Conservation (phyloP, 2,113 vertebrate species). For the Ariopsis seemanni region DNA sequence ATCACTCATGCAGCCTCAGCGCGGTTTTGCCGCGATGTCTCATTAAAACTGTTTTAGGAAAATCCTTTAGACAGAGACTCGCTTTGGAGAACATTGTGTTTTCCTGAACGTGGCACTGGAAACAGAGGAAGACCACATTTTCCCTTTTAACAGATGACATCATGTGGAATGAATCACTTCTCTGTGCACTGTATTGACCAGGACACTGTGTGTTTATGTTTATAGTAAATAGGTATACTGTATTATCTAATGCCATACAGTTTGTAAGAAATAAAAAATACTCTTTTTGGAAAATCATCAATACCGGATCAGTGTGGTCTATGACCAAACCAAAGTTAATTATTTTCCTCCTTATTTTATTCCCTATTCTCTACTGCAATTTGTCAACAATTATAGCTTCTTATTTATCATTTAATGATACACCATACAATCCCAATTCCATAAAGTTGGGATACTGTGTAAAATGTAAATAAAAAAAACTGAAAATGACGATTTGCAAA, state of each 20-base stretch:
- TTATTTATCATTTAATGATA: background rate
- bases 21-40: background rate
- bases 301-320: background rate
- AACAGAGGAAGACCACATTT: constrained; percentile 68
- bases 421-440: background rate
- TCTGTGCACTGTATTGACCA: background rate
- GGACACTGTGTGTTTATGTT: constrained; percentile 20
- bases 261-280: background rate
- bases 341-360: background rate
- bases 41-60: background rate
- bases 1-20: background rate
- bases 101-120: constrained; percentile 68
- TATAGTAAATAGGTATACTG: constrained; percentile 23
- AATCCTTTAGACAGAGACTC: constrained; percentile 14
- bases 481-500: too few relatives aligned
- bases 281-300: background rate
- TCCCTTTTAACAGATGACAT: constrained; percentile 65
- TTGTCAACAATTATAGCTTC: background rate
- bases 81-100: constrained; percentile 48
- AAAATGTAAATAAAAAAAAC: too few relatives aligned
- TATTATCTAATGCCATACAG: constrained; percentile 14
- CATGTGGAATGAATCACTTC: constrained; percentile 39
- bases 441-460: too few relatives aligned
- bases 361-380: background rate
- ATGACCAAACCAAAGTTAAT: background rate